phyloP scores from a whole-genome alignment of 2,888 invertebrate genomes.

The Petrolisthes cinctipes region DNA sequence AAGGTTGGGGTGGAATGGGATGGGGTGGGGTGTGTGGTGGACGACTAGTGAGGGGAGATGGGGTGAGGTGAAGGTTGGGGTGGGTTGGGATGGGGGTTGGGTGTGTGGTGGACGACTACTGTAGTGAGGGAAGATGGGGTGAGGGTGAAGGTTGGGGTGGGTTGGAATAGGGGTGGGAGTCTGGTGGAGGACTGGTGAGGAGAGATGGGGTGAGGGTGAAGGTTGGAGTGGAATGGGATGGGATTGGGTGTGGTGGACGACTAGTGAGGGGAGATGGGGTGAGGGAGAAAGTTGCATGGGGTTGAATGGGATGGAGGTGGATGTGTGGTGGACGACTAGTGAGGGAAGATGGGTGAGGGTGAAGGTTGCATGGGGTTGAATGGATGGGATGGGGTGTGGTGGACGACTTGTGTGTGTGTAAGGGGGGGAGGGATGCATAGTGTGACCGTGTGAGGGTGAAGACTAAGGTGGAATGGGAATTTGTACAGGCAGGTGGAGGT shows the following conservation, averaged over 20 bases:
- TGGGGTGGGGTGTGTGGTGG: not conserved
- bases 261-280: no score
- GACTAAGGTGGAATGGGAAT: no score
- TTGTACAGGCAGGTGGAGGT: not conserved
- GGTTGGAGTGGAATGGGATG: not conserved
- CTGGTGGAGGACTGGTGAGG: no score
- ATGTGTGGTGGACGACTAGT: not conserved
- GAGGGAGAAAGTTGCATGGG: not conserved
- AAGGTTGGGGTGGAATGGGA: not conserved
- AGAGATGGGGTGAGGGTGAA: not conserved
- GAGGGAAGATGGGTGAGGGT: not conserved
- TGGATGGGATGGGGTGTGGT: not conserved
- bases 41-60: not conserved
- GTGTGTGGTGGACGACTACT: not conserved
- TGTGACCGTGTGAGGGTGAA: no score
- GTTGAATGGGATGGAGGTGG: not conserved
- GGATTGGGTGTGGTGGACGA: not conserved
- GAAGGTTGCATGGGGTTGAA: not conserved
- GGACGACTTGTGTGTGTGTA: no score
- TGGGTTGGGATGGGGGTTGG: not conserved
- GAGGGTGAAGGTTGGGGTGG: not conserved
- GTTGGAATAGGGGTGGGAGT: no score
- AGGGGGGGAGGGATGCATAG: no score
- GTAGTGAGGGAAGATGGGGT: not conserved
- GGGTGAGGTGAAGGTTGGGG: not conserved